A percentile compares a stretch with the other conserved stretches of the same genome.
These are phyloP conservation scores for Dermochelys coriacea DNA, from an alignment of 2,797 vertebrate species.

Conservation along the genomic window DNA sequence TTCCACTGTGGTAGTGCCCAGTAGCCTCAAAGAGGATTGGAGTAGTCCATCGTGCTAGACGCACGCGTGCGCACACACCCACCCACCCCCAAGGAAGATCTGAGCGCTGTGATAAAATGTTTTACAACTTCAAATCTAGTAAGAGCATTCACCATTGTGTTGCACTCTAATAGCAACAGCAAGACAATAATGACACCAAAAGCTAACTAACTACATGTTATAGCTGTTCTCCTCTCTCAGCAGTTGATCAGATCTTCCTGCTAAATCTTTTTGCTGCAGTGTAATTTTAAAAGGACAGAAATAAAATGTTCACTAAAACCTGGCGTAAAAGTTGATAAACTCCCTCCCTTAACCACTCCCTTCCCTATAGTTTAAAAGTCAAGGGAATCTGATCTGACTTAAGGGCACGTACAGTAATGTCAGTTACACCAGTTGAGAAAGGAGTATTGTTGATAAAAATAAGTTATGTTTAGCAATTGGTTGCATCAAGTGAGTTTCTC, in stretches of 20 bases:
- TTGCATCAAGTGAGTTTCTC: not conserved
- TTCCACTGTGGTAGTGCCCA: not conserved
- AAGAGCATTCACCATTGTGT: not conserved
- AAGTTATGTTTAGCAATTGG: not conserved
- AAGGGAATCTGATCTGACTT: not conserved
- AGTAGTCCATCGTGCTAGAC: not conserved
- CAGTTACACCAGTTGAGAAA: not conserved
- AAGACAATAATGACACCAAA: not conserved
- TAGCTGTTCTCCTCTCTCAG: not conserved
- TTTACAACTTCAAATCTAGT: conserved; percentile 16
- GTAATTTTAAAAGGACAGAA: not conserved
- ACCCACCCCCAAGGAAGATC: rapidly evolving
- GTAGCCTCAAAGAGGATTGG: not conserved
- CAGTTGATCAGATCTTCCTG: not conserved
- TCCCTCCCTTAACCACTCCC: not conserved
- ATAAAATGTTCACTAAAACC: rapidly evolving
- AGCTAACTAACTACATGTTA: not conserved
- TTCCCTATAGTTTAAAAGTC: not conserved
- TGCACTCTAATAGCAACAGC: not conserved
- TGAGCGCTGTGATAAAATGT: not conserved
- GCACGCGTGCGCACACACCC: too few relatives aligned
- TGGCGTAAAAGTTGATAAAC: not conserved
- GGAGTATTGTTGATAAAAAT: not conserved
- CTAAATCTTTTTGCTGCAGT: not conserved
- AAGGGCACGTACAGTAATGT: not conserved